phyloP scores from a whole-genome alignment of 53 echinoderm and acorn worm species.

The Hippasteria phrygiana region DNA sequence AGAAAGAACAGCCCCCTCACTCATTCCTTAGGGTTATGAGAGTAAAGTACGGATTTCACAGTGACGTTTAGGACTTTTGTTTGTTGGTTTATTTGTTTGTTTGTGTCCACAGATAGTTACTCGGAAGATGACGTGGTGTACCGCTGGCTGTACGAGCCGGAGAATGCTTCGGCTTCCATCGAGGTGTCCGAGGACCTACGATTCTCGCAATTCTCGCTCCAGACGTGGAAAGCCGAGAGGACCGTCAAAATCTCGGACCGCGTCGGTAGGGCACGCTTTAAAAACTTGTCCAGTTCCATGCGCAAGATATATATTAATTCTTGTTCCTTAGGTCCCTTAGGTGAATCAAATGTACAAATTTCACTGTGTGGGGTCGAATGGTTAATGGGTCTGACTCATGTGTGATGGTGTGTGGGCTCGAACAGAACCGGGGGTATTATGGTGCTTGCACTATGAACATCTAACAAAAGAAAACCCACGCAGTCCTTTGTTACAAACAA shows the following conservation, averaged over 20 bases:
- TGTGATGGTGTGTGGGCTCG: too few relatives aligned
- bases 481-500: too few relatives aligned
- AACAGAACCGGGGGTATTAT: too few relatives aligned
- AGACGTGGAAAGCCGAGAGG: conserved; percentile 65
- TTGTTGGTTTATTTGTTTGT: neutral
- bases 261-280: conserved; percentile 48
- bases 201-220: conserved; percentile 80
- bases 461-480: too few relatives aligned
- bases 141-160: conserved; percentile 63
- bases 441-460: too few relatives aligned
- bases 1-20: too few relatives aligned
- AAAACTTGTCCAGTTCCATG: neutral
- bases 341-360: too few relatives aligned
- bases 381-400: too few relatives aligned
- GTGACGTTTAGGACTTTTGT: neutral
- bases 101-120: conserved; percentile 75
- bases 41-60: neutral
- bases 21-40: too few relatives aligned
- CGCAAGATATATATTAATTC: too few relatives aligned
- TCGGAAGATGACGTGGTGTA: conserved; percentile 86
- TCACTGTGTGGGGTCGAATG: too few relatives aligned
- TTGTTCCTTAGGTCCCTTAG: too few relatives aligned
- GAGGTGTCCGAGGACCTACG: conserved; percentile 76
- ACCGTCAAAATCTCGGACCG: conserved; percentile 63
- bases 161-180: conserved; percentile 58